Evolutionary conservation across 2,113 vertebrate species (phyloP), one percentile per base, ranked within the genome.

Genomic region (Leptodactylus fuscus): DNA sequence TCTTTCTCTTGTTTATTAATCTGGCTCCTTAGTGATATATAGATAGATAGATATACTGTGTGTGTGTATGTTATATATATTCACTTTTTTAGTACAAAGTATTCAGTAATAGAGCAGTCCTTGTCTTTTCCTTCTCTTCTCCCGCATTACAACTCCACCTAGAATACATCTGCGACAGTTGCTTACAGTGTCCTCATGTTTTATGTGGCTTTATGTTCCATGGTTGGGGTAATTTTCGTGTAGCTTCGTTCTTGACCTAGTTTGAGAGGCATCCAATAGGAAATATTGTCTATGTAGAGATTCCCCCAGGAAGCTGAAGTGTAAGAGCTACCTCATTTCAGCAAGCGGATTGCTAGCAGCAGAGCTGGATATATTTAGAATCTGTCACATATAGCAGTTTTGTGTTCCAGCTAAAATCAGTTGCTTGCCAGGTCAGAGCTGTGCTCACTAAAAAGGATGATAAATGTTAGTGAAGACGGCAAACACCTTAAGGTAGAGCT

Each of bases 311-410:
- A 85, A 44, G 60, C 34, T 2, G 83, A 55, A 80, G 36, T 34
- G 55, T 58, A 60, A 36, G 67, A 83, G n/a, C 48, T 85, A 85
- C 83, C 76, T 80, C 76, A 71, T 58, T 80, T 58, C 36, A 65
- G 65, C 46, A 13, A 53, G 75, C 74, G 29, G 60, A 85, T 79
- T 20, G 44, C 75, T 58, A 32, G 75, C 75, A 85, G 83, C 65
- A 32, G 34, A 22, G 18, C 34, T 46, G 65, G 83, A 80, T 85
- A 85, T 71, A 85, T 85, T 71, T 85, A 85, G 83, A 85, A 71
- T 80, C 36, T 80, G 83, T 85, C 83, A 85, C 58, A 46, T 85
- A 55, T 67, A 85, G 83, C 75, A 44, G 75, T 85, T 80, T 53
- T 80, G 16, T 80, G 65, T 80, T 73, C 12, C n/a, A 13, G 48